These are phyloP conservation scores for Augochlorella aurata DNA, from an alignment of 2,888 invertebrate species.

Conservation along the genomic window DNA sequence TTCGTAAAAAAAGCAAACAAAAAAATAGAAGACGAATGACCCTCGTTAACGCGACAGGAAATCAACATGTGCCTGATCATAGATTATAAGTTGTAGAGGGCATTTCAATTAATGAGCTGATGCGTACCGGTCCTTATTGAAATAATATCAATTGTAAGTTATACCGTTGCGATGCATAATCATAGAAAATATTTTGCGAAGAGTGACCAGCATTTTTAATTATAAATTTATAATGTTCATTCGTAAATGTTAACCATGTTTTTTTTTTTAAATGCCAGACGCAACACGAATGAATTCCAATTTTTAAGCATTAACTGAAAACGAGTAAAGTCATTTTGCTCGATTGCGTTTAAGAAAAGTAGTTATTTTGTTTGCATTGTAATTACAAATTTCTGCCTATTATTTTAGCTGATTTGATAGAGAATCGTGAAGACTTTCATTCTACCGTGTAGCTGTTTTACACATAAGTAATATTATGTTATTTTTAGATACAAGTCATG, in stretches of 20 bases:
- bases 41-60: conserved; percentile 55
- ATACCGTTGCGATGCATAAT: conserved; percentile 40
- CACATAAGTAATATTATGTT: conserved; percentile 41
- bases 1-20: conserved; percentile 29
- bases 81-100: conserved; percentile 65
- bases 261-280: conserved; percentile 29
- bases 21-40: conserved; percentile 27
- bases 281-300: conserved; percentile 10
- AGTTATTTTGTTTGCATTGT: conserved; percentile 6
- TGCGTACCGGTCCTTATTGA: conserved; percentile 48
- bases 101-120: conserved; percentile 59
- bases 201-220: conserved; percentile 17
- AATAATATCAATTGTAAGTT: conserved; percentile 47
- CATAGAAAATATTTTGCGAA: conserved; percentile 27
- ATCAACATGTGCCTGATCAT: conserved; percentile 66
- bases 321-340: not conserved
- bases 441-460: conserved; percentile 33
- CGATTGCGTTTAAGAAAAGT: not conserved
- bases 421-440: conserved; percentile 31
- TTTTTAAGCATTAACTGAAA: conserved; percentile 5
- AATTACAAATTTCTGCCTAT: conserved; percentile 12
- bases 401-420: conserved; percentile 26
- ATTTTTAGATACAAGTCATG: conserved; percentile 42
- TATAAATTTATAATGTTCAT: conserved; percentile 23
- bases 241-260: conserved; percentile 11